phyloP scores from a whole-genome alignment of 92 coral and sea anemone genomes.

The Galaxea fascicularis region DNA sequence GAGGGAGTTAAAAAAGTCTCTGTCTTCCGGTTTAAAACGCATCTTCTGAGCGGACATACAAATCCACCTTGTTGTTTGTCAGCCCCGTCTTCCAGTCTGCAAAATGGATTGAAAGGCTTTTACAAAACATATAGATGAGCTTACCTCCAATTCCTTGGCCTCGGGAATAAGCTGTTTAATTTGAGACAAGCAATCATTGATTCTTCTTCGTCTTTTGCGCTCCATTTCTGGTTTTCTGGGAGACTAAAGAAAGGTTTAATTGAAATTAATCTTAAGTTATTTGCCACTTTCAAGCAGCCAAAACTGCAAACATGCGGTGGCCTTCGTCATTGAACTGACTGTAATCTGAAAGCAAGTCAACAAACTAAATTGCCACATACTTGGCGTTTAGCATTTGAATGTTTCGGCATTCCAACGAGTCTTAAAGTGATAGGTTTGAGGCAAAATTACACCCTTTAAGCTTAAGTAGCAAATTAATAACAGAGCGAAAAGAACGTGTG shows the following conservation, averaged over 20 bases:
- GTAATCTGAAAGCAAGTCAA: background rate
- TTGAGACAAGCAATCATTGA: constrained; percentile 41
- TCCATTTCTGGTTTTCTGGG: constrained; percentile 56
- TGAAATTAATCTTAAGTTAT: too few species aligned
- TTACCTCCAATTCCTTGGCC: constrained; percentile 53
- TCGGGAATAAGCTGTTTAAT: constrained; percentile 47
- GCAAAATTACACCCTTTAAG: background rate
- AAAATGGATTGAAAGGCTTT: background rate
- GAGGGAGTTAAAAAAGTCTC: background rate
- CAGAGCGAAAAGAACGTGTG: background rate
- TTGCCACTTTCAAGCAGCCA: background rate
- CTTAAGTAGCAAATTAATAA: background rate
- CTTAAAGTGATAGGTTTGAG: background rate
- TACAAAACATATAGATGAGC: background rate
- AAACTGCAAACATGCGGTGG: background rate
- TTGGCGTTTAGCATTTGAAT: constrained; percentile 29
- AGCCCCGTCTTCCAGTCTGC: background rate
- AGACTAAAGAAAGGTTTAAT: background rate
- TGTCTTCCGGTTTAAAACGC: background rate
- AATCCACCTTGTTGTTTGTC: background rate
- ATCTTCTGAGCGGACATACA: background rate
- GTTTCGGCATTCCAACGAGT: constrained; percentile 22
- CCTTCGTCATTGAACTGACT: background rate
- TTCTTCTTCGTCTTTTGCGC: constrained; percentile 38
- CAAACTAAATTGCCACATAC: background rate